Conservation (phyloP, 1,140 invertebrate species). For the Solenopsis fugax region DNA sequence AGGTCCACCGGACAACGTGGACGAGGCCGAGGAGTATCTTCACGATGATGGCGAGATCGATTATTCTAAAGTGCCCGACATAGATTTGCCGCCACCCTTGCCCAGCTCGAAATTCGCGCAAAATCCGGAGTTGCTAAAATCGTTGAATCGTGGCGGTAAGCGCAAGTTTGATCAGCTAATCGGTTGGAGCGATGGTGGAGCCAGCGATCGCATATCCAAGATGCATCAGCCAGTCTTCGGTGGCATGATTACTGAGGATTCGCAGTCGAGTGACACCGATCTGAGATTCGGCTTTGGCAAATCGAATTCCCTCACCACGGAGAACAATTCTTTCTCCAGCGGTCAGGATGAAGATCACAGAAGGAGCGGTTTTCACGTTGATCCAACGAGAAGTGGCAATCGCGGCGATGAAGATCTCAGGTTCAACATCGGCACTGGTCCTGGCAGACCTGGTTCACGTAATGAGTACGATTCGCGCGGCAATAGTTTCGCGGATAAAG, state of each 20-base stretch:
- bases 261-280: slow-evolving; percentile 80
- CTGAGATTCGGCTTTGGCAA: slow-evolving; percentile 73
- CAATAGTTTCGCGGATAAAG: slow-evolving; percentile 76
- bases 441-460: slow-evolving; percentile 72
- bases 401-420: slow-evolving; percentile 76
- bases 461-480: slow-evolving; percentile 73
- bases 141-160: slow-evolving; percentile 84
- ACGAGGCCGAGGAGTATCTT: slow-evolving; percentile 88
- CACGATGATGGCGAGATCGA: slow-evolving; percentile 86
- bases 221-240: slow-evolving; percentile 82
- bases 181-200: slow-evolving; percentile 82
- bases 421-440: slow-evolving; percentile 70
- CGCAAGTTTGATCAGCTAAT: slow-evolving; percentile 85
- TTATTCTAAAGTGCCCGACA: slow-evolving; percentile 82
- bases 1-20: slow-evolving; percentile 88
- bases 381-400: slow-evolving; percentile 48
- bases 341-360: slow-evolving; percentile 75
- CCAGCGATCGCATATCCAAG: slow-evolving; percentile 78
- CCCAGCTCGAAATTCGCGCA: slow-evolving; percentile 86
- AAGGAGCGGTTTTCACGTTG: slow-evolving; percentile 62
- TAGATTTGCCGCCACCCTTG: slow-evolving; percentile 83
- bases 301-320: slow-evolving; percentile 38
- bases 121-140: slow-evolving; percentile 84
- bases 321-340: slow-evolving; percentile 61
- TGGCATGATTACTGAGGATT: slow-evolving; percentile 79